Base-by-base conservation (phyloP, 1,140 invertebrate genomes). In the Papilio glaucus region DNA sequence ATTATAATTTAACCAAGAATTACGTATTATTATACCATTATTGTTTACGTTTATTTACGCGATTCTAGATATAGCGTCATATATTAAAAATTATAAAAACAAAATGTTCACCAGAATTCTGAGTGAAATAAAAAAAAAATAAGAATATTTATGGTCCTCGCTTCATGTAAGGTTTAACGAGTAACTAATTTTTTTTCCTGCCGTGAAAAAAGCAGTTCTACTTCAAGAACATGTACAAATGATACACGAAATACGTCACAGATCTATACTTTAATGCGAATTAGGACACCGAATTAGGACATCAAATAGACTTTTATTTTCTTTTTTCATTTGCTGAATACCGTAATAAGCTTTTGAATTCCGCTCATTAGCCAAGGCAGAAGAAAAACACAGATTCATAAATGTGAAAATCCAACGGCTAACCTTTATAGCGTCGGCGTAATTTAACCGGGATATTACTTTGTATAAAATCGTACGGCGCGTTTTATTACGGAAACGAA, bases 401-500 rank as follows among this genome's bases (percentile, higher is more conserved):
- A 81, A 84, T 82, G 74, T 73, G 75, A 76, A 77, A 79, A 81
- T 80, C 75, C 76, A 74, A 72, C 72, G 29, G 71, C 77, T 76
- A 79, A 81, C 71, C 72, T 85, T 78, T 77, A 81, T 77, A 78
- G 76, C 74, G 72, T 49, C 72, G 76, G 76, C 71, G 76, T 82
- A 82, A 84, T 82, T 82, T 81, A 82, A 76, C 78, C 70, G 71
- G 72, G 73, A 77, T 80, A 78, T 82, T 77, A 73, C 76, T 76
- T 71, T 77, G 74, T 82, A 84, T 82, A 79, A 76, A 80, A 80
- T 76, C 70, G 70, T 33, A 75, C 72, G 71, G 42, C 73, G 57
- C 68, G 71, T 80, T 77, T 78, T 80, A 78, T 80, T 80, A 72
- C 77, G 45, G 57, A n/a, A 68, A 68, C 38, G 39, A 72, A 71